These are phyloP conservation scores for Argyra leucocephala DNA, from an alignment of 2,888 invertebrate species.

Conservation along the genomic window DNA sequence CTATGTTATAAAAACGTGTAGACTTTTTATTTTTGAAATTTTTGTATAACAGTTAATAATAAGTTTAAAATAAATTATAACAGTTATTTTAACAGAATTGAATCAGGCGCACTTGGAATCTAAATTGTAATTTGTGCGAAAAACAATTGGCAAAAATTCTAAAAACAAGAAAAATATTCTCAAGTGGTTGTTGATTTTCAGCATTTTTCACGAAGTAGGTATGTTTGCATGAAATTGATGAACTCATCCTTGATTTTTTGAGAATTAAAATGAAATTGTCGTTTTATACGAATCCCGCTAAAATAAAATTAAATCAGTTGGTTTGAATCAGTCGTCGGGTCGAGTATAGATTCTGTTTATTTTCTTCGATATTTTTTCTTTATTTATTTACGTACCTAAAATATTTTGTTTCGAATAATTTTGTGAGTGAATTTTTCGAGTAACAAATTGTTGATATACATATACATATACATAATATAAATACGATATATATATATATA, in stretches of 20 bases:
- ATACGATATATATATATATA: no score
- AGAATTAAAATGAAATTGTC: no score
- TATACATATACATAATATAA: no score
- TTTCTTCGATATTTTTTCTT: not conserved
- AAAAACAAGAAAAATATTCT: not conserved
- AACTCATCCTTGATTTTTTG: no score
- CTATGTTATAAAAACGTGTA: no score
- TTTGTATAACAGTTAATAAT: not conserved
- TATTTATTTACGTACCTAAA: no score
- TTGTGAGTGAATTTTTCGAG: no score
- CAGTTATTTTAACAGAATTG: not conserved
- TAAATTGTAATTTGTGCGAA: not conserved
- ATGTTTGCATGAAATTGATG: no score
- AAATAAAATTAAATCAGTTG: not conserved
- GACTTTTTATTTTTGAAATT: not conserved
- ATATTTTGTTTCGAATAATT: no score
- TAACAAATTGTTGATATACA: no score
- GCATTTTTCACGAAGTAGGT: not conserved
- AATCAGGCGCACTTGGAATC: not conserved
- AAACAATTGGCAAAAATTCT: not conserved
- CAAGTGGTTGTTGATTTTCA: slow-evolving; percentile 2
- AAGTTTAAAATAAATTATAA: no score
- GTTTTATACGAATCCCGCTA: not conserved
- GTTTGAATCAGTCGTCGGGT: not conserved
- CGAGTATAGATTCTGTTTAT: not conserved